Conservation (phyloP, 2,113 vertebrate species). For the Falcunculus frontatus region DNA sequence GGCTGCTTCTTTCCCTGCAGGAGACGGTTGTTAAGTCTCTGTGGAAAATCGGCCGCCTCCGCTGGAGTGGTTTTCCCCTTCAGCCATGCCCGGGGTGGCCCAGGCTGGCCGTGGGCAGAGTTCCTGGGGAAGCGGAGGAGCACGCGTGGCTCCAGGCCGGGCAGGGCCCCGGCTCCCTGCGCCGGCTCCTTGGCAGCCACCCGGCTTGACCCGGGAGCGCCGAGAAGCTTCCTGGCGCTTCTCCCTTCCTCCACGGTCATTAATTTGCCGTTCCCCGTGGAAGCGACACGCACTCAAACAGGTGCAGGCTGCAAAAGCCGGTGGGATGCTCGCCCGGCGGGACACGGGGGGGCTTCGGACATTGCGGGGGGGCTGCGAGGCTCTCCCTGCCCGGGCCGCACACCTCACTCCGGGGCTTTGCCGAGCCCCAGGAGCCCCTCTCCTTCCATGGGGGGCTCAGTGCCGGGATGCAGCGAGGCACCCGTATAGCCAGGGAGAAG, state of each 20-base stretch:
- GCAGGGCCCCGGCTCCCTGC: background rate
- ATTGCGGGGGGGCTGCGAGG: background rate
- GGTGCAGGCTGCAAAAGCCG: background rate
- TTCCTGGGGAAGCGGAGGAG: background rate
- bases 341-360: background rate
- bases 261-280: background rate
- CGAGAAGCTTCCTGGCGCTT: background rate
- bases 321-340: background rate
- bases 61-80: accelerated
- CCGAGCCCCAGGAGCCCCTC: background rate
- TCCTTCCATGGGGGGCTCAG: background rate
- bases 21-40: accelerated
- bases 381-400: background rate
- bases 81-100: background rate
- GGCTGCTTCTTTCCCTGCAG: background rate
- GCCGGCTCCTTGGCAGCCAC: background rate
- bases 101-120: background rate
- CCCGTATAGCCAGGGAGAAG: background rate
- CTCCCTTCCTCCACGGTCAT: background rate
- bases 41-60: background rate
- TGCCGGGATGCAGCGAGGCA: background rate
- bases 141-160: background rate
- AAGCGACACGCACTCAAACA: background rate
- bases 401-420: background rate
- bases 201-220: background rate